A percentile compares a stretch with the other conserved stretches of the same genome.
phyloP scores from a whole-genome alignment of 2,888 invertebrate species.

The Spilarctia lutea region DNA sequence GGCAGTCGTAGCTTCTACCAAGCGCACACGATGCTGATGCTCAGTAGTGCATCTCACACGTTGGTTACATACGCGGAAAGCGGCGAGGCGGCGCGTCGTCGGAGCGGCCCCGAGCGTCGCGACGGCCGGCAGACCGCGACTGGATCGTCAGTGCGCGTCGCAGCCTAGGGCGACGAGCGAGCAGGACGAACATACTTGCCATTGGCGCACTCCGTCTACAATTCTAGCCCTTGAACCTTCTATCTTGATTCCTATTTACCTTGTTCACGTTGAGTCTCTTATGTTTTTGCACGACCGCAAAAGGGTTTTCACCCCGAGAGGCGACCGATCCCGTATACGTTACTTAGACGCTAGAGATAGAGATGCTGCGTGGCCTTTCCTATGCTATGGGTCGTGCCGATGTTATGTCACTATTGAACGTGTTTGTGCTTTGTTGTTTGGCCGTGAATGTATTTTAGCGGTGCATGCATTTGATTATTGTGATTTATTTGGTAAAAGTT shows the following conservation, averaged over 20 bases:
- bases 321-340: constrained; percentile 70
- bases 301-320: constrained; percentile 83
- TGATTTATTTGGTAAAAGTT: constrained; percentile 60
- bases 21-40: constrained; percentile 58
- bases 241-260: constrained; percentile 78
- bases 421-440: constrained; percentile 77
- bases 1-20: constrained; percentile 47
- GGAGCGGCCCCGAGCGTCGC: constrained; percentile 84
- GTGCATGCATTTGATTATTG: constrained; percentile 66
- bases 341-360: constrained; percentile 82
- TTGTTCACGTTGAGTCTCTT: constrained; percentile 71
- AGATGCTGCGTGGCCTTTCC: constrained; percentile 81
- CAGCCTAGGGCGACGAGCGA: constrained; percentile 82
- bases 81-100: constrained; percentile 70
- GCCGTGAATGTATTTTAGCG: constrained; percentile 77
- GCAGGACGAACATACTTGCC: constrained; percentile 79
- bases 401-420: constrained; percentile 84
- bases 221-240: constrained; percentile 84
- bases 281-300: constrained; percentile 75
- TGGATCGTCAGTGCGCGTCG: constrained; percentile 83
- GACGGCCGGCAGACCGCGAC: constrained; percentile 86
- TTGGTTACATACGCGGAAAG: constrained; percentile 70
- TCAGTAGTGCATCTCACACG: constrained; percentile 77
- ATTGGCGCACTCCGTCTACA: constrained; percentile 68
- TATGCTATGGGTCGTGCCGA: constrained; percentile 76